Conservation (phyloP, 2,113 vertebrate genomes). For the Cyanoliseus patagonus region DNA sequence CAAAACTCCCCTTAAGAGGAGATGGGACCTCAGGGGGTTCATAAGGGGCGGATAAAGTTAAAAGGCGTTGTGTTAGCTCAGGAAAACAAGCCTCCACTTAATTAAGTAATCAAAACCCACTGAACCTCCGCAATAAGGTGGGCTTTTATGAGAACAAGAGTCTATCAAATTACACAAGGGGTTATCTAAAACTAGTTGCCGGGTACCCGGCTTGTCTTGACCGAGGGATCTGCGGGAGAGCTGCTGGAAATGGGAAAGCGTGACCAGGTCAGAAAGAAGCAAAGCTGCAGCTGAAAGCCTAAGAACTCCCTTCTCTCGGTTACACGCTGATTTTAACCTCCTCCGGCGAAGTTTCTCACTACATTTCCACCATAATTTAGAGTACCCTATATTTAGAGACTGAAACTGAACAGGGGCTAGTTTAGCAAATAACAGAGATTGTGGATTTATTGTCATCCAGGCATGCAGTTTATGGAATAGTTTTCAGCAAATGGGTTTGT, state of each 20-base stretch:
- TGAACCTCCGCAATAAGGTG: neutral
- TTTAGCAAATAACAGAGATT: neutral
- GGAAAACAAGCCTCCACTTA: neutral
- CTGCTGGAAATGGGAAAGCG: neutral
- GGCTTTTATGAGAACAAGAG: neutral
- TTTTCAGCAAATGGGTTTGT: neutral
- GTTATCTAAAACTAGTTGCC: neutral
- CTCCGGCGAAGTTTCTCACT: neutral
- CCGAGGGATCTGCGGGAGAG: neutral
- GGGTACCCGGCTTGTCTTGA: neutral
- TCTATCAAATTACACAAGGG: neutral
- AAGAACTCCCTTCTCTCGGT: neutral
- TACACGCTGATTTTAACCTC: neutral
- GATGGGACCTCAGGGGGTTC: neutral
- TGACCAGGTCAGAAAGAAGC: neutral
- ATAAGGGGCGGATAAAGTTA: neutral
- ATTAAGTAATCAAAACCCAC: neutral
- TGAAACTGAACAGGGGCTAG: neutral
- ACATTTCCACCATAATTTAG: neutral
- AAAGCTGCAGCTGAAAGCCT: neutral
- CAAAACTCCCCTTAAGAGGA: neutral
- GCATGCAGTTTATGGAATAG: neutral
- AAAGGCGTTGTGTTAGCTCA: neutral
- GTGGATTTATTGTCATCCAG: neutral
- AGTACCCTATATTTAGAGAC: neutral